A percentile compares a stretch with the other conserved stretches of the same genome.
These are phyloP conservation scores for Oopsacas minuta DNA, from an alignment of 37 sponge, comb jelly and placozoan species.

Conservation along the genomic window DNA sequence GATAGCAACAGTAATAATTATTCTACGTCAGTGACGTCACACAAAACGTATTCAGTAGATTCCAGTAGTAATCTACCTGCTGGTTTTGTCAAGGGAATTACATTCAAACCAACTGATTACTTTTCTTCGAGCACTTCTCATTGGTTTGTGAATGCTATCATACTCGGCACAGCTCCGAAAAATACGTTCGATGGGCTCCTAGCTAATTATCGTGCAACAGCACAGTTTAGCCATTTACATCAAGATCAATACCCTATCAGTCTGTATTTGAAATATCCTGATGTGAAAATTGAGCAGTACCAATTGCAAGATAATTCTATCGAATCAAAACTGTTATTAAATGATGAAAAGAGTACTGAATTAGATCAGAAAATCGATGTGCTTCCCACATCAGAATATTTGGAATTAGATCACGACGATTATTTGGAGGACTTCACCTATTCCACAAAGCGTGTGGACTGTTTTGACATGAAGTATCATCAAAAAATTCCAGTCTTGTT, in stretches of 20 bases:
- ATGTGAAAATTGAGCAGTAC: not conserved
- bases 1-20: not conserved
- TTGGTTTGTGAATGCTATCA: not conserved
- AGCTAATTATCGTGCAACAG: not conserved
- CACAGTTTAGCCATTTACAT: not conserved
- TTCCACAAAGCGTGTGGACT: constrained; percentile 24
- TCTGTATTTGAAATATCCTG: not conserved
- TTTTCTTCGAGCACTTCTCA: not conserved
- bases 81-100: not conserved
- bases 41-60: not conserved
- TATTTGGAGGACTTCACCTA: not conserved
- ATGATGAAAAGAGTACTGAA: not conserved
- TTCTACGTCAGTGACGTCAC: too few species aligned
- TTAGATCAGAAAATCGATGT: not conserved
- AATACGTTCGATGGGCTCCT: not conserved
- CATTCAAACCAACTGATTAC: not conserved
- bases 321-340: not conserved
- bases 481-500: constrained; percentile 37
- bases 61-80: not conserved
- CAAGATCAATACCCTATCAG: not conserved
- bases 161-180: not conserved
- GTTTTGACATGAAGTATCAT: constrained; percentile 32
- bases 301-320: not conserved
- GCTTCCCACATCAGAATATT: not conserved
- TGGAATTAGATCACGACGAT: constrained; percentile 1